phyloP scores from a whole-genome alignment of 1,140 invertebrate genomes.

The Temnothorax nylanderi region DNA sequence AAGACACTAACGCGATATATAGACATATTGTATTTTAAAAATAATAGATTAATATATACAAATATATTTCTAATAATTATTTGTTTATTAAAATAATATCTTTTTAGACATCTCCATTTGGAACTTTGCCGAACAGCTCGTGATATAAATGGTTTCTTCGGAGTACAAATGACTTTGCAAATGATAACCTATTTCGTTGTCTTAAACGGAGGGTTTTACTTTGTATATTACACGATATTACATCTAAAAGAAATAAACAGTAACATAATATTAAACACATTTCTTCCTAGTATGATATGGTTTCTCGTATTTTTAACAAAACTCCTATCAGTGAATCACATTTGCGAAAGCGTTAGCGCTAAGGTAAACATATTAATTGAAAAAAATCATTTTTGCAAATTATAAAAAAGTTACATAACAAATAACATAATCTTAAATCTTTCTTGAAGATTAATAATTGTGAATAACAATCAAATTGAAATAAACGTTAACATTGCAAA shows the following conservation, averaged over 20 bases:
- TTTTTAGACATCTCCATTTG: slow-evolving; percentile 37
- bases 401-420: background rate
- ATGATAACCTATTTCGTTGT: slow-evolving; percentile 7
- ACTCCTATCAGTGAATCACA: slow-evolving; percentile 10
- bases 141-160: background rate
- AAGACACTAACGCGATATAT: no score
- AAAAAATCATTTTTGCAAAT: background rate
- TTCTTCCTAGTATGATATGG: background rate
- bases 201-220: background rate
- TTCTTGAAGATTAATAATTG: background rate
- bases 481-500: background rate
- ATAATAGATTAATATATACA: background rate
- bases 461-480: background rate
- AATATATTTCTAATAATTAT: background rate
- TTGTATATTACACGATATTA: background rate
- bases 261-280: background rate
- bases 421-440: background rate
- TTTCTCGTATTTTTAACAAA: background rate
- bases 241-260: background rate
- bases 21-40: no score
- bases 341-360: slow-evolving; percentile 4
- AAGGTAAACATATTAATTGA: slow-evolving; percentile 19
- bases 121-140: slow-evolving; percentile 16
- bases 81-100: background rate
- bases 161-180: slow-evolving; percentile 16